A percentile compares a stretch with the other conserved stretches of the same genome.
Evolutionary conservation across 2,113 vertebrate species (phyloP).

Genomic region (Phoenicopterus ruber): DNA sequence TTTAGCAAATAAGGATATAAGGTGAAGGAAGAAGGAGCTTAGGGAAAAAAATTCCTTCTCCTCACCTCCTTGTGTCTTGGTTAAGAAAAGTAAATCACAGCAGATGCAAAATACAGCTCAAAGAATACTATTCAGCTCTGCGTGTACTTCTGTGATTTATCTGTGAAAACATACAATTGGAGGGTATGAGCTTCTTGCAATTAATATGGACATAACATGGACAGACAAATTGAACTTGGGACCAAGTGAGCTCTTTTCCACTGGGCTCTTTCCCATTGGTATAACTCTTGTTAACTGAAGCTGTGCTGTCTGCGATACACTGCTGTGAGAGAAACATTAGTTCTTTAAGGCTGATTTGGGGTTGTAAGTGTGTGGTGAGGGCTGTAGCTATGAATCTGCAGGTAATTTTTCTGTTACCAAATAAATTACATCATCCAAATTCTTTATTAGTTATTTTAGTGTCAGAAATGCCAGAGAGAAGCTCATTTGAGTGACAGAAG

Average conservation of each 20-base stretch:
- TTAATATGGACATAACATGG: background rate
- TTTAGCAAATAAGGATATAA: background rate
- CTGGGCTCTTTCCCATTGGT: background rate
- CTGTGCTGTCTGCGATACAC: background rate
- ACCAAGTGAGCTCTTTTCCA: background rate
- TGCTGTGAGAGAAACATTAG: background rate
- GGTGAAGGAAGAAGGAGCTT: background rate
- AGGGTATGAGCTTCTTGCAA: background rate
- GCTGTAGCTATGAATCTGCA: background rate
- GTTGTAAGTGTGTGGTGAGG: background rate
- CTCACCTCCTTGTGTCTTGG: background rate
- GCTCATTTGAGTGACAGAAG: background rate
- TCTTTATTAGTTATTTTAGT: background rate
- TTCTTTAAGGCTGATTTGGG: background rate
- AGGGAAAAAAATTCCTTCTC: background rate
- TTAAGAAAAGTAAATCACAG: background rate
- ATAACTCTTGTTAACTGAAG: background rate
- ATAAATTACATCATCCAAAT: background rate
- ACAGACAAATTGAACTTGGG: background rate
- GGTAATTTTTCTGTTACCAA: background rate
- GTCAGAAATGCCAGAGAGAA: background rate
- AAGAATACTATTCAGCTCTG: background rate
- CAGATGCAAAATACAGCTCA: background rate
- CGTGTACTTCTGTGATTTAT: background rate
- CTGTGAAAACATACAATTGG: background rate